Conservation (phyloP, 1,140 invertebrate species). For the Helicoverpa zea region DNA sequence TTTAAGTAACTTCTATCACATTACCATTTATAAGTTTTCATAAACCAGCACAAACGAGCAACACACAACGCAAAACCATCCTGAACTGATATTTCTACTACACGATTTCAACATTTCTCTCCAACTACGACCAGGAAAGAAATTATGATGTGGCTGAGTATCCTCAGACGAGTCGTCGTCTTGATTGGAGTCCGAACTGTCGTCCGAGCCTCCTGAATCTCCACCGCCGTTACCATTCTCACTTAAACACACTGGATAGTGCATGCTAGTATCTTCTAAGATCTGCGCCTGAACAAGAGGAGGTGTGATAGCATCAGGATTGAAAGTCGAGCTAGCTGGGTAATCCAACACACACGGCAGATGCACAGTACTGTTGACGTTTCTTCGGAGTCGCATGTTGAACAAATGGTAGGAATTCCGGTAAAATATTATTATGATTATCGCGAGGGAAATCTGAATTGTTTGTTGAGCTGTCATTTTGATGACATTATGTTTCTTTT, state of each 20-base stretch:
- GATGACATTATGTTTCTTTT: not conserved
- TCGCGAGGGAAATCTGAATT: not conserved
- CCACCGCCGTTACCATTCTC: not conserved
- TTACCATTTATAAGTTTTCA: not conserved
- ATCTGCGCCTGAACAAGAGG: not conserved
- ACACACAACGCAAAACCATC: not conserved
- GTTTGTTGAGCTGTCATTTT: not conserved
- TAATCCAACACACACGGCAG: not conserved
- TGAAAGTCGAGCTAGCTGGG: not conserved
- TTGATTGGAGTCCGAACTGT: not conserved
- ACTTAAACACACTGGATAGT: not conserved
- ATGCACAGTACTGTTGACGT: not conserved
- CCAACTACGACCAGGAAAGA: not conserved
- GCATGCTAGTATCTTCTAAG: not conserved
- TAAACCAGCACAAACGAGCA: not conserved
- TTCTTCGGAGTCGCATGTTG: not conserved
- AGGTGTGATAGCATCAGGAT: not conserved
- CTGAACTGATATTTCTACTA: not conserved
- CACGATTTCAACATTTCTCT: not conserved
- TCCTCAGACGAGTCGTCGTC: not conserved
- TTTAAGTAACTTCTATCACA: not conserved
- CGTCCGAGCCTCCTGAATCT: not conserved
- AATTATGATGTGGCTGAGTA: not conserved
- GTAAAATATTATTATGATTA: slow-evolving; percentile 1
- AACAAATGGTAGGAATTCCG: not conserved